These are phyloP conservation scores for Nomada ferruginata DNA, from an alignment of 2,888 invertebrate species.

Conservation along the genomic window DNA sequence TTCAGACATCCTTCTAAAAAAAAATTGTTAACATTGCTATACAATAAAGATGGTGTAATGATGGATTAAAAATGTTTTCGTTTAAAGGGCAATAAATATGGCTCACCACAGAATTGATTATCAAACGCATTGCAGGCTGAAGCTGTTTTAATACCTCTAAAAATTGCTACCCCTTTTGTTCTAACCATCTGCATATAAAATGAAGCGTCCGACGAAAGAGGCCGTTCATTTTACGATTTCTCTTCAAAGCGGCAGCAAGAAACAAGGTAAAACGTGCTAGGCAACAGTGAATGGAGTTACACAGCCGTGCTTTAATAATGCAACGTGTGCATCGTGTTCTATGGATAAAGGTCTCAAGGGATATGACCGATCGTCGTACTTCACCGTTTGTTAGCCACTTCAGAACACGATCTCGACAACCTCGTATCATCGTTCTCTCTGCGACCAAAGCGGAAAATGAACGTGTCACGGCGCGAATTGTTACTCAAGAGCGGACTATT, in stretches of 20 bases:
- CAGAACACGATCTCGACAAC: conserved; percentile 49
- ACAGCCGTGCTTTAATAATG: conserved; percentile 53
- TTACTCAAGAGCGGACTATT: conserved; percentile 13
- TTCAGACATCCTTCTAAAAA: no score
- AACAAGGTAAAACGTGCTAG: conserved; percentile 45
- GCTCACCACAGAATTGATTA: neutral
- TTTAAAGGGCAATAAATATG: neutral
- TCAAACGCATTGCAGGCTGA: neutral
- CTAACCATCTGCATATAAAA: neutral
- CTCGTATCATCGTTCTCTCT: conserved; percentile 18
- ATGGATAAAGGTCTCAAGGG: conserved; percentile 54
- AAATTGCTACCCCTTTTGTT: neutral
- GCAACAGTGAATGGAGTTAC: conserved; percentile 51
- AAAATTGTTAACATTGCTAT: no score
- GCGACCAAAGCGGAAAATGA: conserved; percentile 40
- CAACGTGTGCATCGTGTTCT: conserved; percentile 57
- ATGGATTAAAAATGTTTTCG: no score
- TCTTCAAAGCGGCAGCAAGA: conserved; percentile 34
- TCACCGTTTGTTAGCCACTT: conserved; percentile 60
- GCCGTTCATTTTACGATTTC: conserved; percentile 40
- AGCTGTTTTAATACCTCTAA: neutral
- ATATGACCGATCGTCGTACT: conserved; percentile 56
- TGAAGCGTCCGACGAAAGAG: conserved; percentile 19
- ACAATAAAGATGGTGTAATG: no score
- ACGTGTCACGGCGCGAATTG: conserved; percentile 37